Conservation (phyloP, 2,113 vertebrate genomes). For the Rhabdornis inornatus region DNA sequence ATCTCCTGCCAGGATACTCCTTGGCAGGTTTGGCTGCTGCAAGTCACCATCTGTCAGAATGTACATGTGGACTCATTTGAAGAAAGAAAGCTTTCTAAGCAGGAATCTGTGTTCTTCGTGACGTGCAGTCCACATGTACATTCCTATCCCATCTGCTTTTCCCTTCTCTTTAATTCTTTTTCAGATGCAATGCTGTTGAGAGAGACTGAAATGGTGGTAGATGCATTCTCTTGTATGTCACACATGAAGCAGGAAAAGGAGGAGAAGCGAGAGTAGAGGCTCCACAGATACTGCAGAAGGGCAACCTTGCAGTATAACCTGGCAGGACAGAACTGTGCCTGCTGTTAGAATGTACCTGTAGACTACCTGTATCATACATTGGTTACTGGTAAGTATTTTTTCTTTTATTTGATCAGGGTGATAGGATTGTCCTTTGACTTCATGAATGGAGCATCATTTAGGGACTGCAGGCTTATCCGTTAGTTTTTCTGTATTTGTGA, state of each 20-base stretch:
- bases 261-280: slow-evolving; percentile 52
- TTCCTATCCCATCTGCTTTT: slow-evolving; percentile 54
- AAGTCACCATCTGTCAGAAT: slow-evolving; percentile 8
- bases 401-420: background rate
- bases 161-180: slow-evolving; percentile 66
- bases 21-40: background rate
- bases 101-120: background rate
- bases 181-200: slow-evolving; percentile 68
- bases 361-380: slow-evolving; percentile 22
- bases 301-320: slow-evolving; percentile 49
- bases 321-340: slow-evolving; percentile 45
- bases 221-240: slow-evolving; percentile 67
- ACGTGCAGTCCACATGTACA: slow-evolving; percentile 52
- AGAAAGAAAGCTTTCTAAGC: slow-evolving; percentile 1
- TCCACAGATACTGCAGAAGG: slow-evolving; percentile 43
- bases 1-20: slow-evolving; percentile 2
- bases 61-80: slow-evolving; percentile 56
- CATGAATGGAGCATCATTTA: background rate
- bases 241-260: slow-evolving; percentile 55
- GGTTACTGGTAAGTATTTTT: slow-evolving; percentile 45
- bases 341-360: slow-evolving; percentile 60
- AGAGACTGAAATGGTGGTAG: slow-evolving; percentile 64
- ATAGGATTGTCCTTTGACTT: background rate
- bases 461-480: background rate
- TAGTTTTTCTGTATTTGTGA: background rate